Evolutionary conservation across 2,888 invertebrate species (phyloP), one percentile per base, ranked within the genome.

Genomic region (Aquatica leii): DNA sequence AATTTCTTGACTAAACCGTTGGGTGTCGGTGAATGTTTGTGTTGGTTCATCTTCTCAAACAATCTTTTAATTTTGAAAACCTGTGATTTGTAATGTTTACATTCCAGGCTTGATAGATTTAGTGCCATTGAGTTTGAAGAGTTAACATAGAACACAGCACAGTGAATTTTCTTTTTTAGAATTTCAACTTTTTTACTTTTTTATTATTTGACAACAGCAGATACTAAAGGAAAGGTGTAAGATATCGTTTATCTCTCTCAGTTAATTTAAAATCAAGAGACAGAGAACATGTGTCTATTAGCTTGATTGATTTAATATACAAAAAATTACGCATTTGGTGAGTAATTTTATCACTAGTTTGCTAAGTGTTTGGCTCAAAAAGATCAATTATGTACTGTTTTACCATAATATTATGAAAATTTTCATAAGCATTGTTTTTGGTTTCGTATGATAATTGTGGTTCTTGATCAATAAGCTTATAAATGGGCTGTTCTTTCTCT

Each of bases 391-490:
- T 37, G n/a, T 37, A n/a, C 11, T 37, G 37, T 37, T 37, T 12
- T 37, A 3, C 37, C 11, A 37, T 37, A 37, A n/a, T 37, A 3
- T n/a, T 37, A 9, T 37, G 37, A 37, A 37, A 12, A 37, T 37
- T 37, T 37, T 37, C 37, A 37, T 9, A 12, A 37, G 37, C 37
- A 37, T 37, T 37, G 37, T 37, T 37, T n/a, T 37, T 37, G 37
- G 37, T 37, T 37, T 37, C 37, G 37, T 37, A n/a, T 37, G 37
- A 37, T 37, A n/a, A 37, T 37, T 43, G n/a, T n/a, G n/a, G n/a
- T n/a, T n/a, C n/a, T n/a, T n/a, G n/a, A n/a, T n/a, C n/a, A n/a
- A n/a, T n/a, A n/a, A n/a, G n/a, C n/a, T n/a, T n/a, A n/a, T n/a
- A n/a, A n/a, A n/a, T n/a, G n/a, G n/a, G n/a, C n/a, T n/a, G n/a